Percentiles rank a stretch among this genome's conserved stretches.
These are phyloP conservation scores for Meriones psammophilus DNA, from an alignment of 2,797 vertebrate species.

Conservation along the genomic window DNA sequence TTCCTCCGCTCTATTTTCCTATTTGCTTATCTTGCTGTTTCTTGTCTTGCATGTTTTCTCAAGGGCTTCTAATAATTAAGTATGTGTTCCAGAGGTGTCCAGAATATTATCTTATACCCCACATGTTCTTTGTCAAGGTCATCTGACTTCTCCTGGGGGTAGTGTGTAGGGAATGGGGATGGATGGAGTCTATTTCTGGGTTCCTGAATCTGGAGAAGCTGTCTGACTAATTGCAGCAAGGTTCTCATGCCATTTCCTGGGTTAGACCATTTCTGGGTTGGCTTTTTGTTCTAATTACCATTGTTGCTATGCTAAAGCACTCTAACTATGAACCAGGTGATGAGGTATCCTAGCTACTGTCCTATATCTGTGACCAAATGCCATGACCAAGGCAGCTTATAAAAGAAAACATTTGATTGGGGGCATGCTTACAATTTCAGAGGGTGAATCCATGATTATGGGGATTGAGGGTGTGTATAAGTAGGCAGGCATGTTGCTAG, in stretches of 20 bases:
- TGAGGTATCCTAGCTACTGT: background rate
- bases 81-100: background rate
- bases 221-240: background rate
- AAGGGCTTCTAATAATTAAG: slow-evolving; percentile 18
- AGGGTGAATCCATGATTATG: background rate
- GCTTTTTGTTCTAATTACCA: background rate
- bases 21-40: slow-evolving; percentile 32
- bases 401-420: background rate
- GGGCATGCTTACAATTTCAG: background rate
- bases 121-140: background rate
- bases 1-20: slow-evolving; percentile 39
- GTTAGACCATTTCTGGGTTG: background rate
- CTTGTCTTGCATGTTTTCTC: background rate
- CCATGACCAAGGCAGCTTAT: background rate
- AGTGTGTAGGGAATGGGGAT: too few species aligned
- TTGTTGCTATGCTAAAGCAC: background rate
- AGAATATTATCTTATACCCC: background rate
- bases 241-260: background rate
- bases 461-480: background rate
- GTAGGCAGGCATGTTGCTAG: background rate
- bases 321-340: too few species aligned
- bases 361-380: background rate
- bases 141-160: background rate
- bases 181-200: background rate
- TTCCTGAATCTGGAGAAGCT: background rate